These are phyloP conservation scores for Pipistrellus kuhlii DNA, from an alignment of 2,797 vertebrate species.

Conservation along the genomic window DNA sequence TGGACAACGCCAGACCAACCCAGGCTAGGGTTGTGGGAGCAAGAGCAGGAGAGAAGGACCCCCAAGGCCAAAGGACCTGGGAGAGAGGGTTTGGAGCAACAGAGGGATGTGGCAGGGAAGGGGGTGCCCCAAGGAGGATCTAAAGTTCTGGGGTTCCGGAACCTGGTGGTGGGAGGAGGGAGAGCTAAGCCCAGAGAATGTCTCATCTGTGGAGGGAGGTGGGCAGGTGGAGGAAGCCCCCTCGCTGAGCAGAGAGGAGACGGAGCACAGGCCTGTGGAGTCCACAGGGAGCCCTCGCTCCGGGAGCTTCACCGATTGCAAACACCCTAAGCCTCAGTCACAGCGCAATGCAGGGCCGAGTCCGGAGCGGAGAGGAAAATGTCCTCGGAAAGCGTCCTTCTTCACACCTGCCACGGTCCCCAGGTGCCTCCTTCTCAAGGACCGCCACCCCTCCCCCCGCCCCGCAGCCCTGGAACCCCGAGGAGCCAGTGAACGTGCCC, in stretches of 20 bases:
- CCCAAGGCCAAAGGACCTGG: not conserved
- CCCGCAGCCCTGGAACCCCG: not conserved
- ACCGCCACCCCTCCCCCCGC: fast-evolving
- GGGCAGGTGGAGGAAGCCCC: not conserved
- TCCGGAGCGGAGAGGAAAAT: not conserved
- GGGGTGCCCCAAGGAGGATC: not conserved
- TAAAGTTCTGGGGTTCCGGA: not conserved
- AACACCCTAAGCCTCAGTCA: too few species aligned
- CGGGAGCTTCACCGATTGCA: fast-evolving
- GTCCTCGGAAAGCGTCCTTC: not conserved
- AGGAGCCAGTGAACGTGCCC: too few species aligned
- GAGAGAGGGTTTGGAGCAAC: not conserved
- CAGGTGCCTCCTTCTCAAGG: not conserved
- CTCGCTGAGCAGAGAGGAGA: conserved; percentile 69
- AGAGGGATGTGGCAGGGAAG: not conserved
- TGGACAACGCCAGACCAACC: not conserved
- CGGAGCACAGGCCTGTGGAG: conserved; percentile 48
- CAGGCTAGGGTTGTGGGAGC: too few species aligned
- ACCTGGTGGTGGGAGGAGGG: not conserved
- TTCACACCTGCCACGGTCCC: not conserved
- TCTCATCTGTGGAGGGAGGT: not conserved
- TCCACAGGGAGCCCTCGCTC: fast-evolving
- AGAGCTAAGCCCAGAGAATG: not conserved
- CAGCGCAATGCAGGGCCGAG: not conserved
- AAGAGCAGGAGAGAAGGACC: not conserved